Evolutionary conservation across 2,113 vertebrate species (phyloP).

Genomic region (Centropus bengalensis): DNA sequence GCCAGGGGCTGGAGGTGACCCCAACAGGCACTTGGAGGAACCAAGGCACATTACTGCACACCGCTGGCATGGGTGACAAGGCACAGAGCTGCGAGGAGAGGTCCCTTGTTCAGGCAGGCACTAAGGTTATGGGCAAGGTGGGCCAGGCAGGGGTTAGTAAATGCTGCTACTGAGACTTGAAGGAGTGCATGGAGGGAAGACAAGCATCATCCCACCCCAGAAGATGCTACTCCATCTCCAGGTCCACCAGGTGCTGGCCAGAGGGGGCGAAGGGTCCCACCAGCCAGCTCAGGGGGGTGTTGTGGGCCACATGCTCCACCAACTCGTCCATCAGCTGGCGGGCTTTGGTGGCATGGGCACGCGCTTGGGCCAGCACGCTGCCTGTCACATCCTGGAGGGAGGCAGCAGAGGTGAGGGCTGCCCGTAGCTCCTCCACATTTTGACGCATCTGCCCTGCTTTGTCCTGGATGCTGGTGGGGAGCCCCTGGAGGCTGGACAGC

Average conservation of each 20-base stretch:
- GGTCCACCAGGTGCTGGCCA: rapidly evolving
- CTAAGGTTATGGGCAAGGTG: rapidly evolving
- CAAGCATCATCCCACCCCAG: background rate
- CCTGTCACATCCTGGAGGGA: constrained; percentile 72
- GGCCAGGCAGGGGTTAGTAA: background rate
- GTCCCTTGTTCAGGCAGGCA: background rate
- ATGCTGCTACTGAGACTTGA: background rate
- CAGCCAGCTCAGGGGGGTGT: constrained; percentile 77
- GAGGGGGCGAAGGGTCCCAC: constrained; percentile 58
- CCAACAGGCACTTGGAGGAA: background rate
- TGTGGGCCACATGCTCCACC: constrained; percentile 69
- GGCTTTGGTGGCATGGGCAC: constrained; percentile 69
- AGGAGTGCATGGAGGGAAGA: no score
- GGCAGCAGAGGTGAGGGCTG: constrained; percentile 58
- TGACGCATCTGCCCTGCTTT: constrained; percentile 75
- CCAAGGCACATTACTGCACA: background rate
- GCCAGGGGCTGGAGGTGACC: background rate
- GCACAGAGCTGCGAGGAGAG: background rate
- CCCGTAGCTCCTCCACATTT: constrained; percentile 80
- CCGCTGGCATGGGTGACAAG: background rate
- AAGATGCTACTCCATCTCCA: background rate
- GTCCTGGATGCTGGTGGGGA: constrained; percentile 84
- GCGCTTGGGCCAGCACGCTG: constrained; percentile 75
- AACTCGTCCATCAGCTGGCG: constrained; percentile 86
- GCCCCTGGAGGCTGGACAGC: constrained; percentile 83